These are phyloP conservation scores for Himalopsyche anomala DNA, from an alignment of 2,888 invertebrate genomes.

Conservation along the genomic window DNA sequence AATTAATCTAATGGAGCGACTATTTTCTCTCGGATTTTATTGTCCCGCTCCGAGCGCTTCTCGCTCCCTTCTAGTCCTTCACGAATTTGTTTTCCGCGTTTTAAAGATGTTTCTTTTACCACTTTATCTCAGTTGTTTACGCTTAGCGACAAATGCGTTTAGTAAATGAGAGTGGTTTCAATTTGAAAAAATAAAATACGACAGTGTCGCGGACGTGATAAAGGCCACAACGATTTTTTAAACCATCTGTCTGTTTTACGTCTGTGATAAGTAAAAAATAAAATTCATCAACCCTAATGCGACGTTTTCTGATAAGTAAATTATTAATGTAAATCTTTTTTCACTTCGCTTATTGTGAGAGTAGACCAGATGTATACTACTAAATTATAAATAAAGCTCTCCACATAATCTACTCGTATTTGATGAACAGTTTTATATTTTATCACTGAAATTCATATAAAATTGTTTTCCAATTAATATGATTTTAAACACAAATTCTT, in stretches of 20 bases:
- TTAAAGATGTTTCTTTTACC: conserved; percentile 47
- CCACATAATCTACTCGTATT: too few relatives aligned
- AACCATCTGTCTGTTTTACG: background rate
- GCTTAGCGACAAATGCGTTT: conserved; percentile 36
- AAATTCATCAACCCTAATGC: background rate
- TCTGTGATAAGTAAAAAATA: background rate
- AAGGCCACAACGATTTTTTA: conserved; percentile 10
- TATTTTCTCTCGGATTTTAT: conserved; percentile 55
- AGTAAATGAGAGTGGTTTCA: conserved; percentile 44
- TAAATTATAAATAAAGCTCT: too few relatives aligned
- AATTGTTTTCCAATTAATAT: too few relatives aligned
- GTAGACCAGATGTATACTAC: too few relatives aligned
- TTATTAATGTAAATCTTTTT: too few relatives aligned
- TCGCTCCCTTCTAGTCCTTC: conserved; percentile 44
- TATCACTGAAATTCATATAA: too few relatives aligned
- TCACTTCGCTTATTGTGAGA: too few relatives aligned
- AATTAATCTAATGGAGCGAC: conserved; percentile 56
- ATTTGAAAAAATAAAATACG: conserved; percentile 38
- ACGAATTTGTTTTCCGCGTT: conserved; percentile 28
- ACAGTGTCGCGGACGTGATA: conserved; percentile 1
- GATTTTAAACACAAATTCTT: too few relatives aligned
- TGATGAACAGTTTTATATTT: too few relatives aligned
- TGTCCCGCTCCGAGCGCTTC: conserved; percentile 45
- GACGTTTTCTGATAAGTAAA: background rate
- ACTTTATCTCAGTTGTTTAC: conserved; percentile 45